Evolutionary conservation across 2,888 invertebrate genomes (phyloP).

Genomic region (Eupeodes latifasciatus): DNA sequence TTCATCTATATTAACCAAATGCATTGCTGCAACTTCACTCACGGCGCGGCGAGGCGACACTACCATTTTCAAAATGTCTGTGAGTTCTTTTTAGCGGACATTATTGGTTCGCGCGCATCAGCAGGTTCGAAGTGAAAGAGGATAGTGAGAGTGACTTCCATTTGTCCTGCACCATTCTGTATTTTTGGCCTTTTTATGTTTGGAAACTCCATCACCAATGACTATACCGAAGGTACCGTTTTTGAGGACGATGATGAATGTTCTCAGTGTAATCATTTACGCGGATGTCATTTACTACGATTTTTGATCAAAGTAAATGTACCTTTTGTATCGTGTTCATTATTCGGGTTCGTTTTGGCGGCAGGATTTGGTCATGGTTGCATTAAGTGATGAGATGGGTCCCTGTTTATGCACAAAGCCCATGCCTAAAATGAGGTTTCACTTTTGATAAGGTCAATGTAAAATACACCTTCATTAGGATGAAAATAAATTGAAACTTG

Average conservation of each 20-base stretch:
- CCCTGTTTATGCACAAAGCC: neutral
- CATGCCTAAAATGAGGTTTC: neutral
- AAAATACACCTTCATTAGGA: neutral
- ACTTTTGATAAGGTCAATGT: slow-evolving; percentile 20
- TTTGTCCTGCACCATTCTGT: slow-evolving; percentile 56
- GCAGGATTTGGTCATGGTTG: neutral
- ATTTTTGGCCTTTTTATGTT: slow-evolving; percentile 41
- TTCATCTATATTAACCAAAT: neutral
- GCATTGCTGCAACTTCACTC: neutral
- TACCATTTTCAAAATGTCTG: slow-evolving; percentile 3
- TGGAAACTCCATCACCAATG: neutral
- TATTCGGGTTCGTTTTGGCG: neutral
- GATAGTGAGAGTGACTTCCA: slow-evolving; percentile 66
- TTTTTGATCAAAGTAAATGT: slow-evolving; percentile 69
- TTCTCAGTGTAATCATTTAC: slow-evolving; percentile 53
- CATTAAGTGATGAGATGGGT: neutral
- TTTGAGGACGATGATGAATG: slow-evolving; percentile 55
- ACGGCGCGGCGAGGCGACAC: neutral
- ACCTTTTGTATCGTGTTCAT: slow-evolving; percentile 40
- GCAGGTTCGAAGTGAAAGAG: slow-evolving; percentile 10
- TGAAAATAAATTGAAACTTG: neutral
- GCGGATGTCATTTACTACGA: slow-evolving; percentile 66
- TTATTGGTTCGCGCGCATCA: slow-evolving; percentile 46
- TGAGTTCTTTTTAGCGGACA: slow-evolving; percentile 19
- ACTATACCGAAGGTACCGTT: neutral